These are phyloP conservation scores for Empis stercorea DNA, from an alignment of 2,888 invertebrate genomes.

Conservation along the genomic window DNA sequence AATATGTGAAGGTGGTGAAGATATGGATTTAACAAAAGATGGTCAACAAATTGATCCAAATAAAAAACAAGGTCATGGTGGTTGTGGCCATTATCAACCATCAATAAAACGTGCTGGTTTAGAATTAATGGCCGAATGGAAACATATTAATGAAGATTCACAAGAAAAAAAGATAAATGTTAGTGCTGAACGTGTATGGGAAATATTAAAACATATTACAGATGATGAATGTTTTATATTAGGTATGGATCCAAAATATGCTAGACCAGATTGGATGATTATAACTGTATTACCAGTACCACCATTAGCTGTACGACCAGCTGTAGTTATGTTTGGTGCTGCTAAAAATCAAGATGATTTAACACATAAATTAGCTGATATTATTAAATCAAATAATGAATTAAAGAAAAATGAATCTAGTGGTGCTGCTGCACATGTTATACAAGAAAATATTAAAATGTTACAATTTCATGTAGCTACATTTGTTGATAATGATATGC, in stretches of 20 bases:
- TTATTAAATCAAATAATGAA: slow-evolving; percentile 97
- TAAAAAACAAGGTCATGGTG: slow-evolving; percentile 66
- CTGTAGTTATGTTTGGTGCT: slow-evolving; percentile 95
- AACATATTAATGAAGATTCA: slow-evolving; percentile 94
- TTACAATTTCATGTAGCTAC: slow-evolving; percentile 98
- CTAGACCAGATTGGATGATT: slow-evolving; percentile 99
- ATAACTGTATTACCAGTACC: slow-evolving; percentile 95
- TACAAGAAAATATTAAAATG: slow-evolving; percentile 94
- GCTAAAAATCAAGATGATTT: slow-evolving; percentile 98
- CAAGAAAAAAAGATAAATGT: slow-evolving; percentile 91
- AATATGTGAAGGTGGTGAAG: slow-evolving; percentile 97
- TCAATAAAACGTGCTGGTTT: slow-evolving; percentile 78
- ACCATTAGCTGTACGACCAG: slow-evolving; percentile 89
- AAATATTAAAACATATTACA: slow-evolving; percentile 88
- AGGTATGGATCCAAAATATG: slow-evolving; percentile 93
- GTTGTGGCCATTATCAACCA: slow-evolving; percentile 97
- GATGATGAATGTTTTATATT: slow-evolving; percentile 94
- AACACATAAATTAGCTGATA: slow-evolving; percentile 96
- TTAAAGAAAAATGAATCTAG: slow-evolving; percentile 87
- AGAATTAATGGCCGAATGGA: slow-evolving; percentile 96
- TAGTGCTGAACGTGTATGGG: slow-evolving; percentile 92
- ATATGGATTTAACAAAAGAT: slow-evolving; percentile 83
- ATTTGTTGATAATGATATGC: slow-evolving; percentile 96
- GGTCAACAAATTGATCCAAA: slow-evolving; percentile 42
- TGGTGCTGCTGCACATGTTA: slow-evolving; percentile 95